Evolutionary conservation across 2,113 vertebrate species (phyloP).

Genomic region (Sminthopsis crassicaudata): DNA sequence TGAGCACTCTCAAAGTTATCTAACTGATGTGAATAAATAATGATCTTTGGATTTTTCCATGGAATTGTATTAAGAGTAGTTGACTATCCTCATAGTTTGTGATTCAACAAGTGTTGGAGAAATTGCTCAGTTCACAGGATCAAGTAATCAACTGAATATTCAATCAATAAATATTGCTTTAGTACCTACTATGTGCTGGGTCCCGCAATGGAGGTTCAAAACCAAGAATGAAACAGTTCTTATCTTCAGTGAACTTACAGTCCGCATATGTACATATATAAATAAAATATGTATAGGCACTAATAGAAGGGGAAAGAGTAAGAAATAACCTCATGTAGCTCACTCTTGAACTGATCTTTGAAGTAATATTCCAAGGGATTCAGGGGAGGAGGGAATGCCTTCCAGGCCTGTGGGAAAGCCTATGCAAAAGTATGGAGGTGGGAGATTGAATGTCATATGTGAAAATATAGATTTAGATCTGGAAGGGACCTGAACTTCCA

Average conservation of each 20-base stretch:
- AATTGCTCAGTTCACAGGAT: not conserved
- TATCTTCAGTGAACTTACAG: not conserved
- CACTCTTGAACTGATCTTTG: not conserved
- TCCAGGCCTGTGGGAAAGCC: not conserved
- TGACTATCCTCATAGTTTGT: not conserved
- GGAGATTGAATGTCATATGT: fast-evolving
- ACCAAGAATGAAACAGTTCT: not conserved
- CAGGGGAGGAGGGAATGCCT: not conserved
- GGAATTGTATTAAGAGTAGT: not conserved
- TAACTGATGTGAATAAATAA: not conserved
- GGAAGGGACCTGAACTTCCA: not conserved
- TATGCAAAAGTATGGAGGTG: not conserved
- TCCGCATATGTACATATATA: not conserved
- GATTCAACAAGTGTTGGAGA: not conserved
- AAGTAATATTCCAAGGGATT: not conserved
- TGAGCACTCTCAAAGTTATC: not conserved
- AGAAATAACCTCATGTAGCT: not conserved
- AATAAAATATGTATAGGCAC: not conserved
- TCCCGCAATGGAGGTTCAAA: not conserved
- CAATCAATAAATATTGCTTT: not conserved
- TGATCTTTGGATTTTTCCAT: not conserved
- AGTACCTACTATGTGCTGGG: not conserved
- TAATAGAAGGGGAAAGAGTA: too few species aligned
- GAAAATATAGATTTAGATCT: not conserved
- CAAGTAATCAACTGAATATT: not conserved